A percentile compares a stretch with the other conserved stretches of the same genome.
phyloP scores from a whole-genome alignment of 1,140 invertebrate genomes.

The Bombus difficillimus region DNA sequence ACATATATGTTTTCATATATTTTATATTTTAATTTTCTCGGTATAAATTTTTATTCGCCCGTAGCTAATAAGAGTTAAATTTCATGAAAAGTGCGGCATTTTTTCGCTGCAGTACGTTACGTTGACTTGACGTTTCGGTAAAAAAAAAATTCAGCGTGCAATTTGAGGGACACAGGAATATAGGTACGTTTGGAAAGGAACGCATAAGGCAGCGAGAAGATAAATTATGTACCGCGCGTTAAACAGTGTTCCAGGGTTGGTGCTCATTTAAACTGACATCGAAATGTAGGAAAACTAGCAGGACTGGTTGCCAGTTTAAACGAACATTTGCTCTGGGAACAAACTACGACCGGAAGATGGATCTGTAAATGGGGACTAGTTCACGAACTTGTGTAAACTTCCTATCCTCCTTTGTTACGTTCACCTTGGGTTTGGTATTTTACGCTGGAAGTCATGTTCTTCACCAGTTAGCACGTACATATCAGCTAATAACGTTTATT shows the following conservation, averaged over 20 bases:
- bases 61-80: neutral
- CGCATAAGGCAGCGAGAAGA: slow-evolving; percentile 1
- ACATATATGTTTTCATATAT: neutral
- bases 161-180: neutral
- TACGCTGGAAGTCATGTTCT: neutral
- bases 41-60: neutral
- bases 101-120: neutral
- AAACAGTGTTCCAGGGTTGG: neutral
- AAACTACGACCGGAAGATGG: slow-evolving; percentile 41
- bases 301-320: slow-evolving; percentile 31
- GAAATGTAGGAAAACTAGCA: slow-evolving; percentile 41
- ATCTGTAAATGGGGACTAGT: slow-evolving; percentile 44
- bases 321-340: slow-evolving; percentile 38
- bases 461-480: neutral
- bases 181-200: neutral
- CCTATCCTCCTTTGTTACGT: slow-evolving; percentile 33
- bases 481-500: neutral
- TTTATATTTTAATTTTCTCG: neutral
- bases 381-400: slow-evolving; percentile 40
- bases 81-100: neutral
- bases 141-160: neutral
- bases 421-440: slow-evolving; percentile 13
- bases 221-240: slow-evolving; percentile 2
- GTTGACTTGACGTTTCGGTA: neutral
- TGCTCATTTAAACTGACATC: slow-evolving; percentile 41